A percentile compares a stretch with the other conserved stretches of the same genome.
phyloP scores from a whole-genome alignment of 1,140 invertebrate genomes.

The Mesaphorura yosii region DNA sequence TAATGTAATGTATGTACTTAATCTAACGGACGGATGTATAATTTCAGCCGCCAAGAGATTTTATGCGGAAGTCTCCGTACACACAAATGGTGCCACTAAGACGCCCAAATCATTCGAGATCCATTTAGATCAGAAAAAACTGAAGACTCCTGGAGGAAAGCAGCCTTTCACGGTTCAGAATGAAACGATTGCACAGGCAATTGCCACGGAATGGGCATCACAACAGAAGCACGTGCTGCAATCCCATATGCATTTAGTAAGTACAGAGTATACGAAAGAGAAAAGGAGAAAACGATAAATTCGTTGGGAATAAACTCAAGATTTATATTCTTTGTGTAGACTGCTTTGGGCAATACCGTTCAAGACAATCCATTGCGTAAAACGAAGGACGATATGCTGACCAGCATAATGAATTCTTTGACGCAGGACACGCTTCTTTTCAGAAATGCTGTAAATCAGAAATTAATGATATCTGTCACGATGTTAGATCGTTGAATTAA shows the following conservation, averaged over 20 bases:
- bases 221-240: constrained; percentile 65
- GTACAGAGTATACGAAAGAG: no score
- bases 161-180: constrained; percentile 60
- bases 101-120: constrained; percentile 53
- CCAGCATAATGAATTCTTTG: constrained; percentile 66
- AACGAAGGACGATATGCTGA: constrained; percentile 60
- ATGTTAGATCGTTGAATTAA: not conserved
- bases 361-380: constrained; percentile 80
- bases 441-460: constrained; percentile 53
- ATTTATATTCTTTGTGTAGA: constrained; percentile 43
- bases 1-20: no score
- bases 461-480: constrained; percentile 30
- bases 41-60: constrained; percentile 49
- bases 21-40: no score
- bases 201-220: constrained; percentile 84
- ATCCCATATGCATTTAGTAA: constrained; percentile 78
- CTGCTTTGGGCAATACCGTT: constrained; percentile 74
- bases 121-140: constrained; percentile 64
- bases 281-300: no score
- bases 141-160: constrained; percentile 80
- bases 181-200: constrained; percentile 76
- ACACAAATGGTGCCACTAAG: constrained; percentile 40
- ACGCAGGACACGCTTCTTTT: constrained; percentile 78
- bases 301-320: constrained; percentile 8
- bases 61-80: constrained; percentile 54